Conservation (phyloP, 2,797 vertebrate species). For the Falco naumanni region DNA sequence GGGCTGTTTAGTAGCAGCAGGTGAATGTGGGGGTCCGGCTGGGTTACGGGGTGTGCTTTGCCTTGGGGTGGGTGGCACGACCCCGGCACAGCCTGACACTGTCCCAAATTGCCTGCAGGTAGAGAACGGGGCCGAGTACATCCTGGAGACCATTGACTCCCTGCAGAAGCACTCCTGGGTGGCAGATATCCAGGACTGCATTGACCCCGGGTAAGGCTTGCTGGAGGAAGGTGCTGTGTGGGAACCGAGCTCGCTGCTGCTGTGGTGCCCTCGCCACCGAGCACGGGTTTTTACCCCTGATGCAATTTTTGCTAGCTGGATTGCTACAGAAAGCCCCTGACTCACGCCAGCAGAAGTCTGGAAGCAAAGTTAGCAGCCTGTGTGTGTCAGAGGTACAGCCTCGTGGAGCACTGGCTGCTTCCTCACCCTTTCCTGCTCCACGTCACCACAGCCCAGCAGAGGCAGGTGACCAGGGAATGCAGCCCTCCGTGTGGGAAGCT, state of each 20-base stretch:
- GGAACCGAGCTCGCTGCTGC: rapidly evolving
- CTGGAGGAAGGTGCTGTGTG: background rate
- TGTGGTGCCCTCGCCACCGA: rapidly evolving
- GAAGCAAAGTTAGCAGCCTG: background rate
- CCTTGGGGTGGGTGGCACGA: background rate
- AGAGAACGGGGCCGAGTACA: slow-evolving; percentile 95
- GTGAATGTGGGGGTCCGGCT: rapidly evolving
- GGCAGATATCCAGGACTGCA: slow-evolving; percentile 97
- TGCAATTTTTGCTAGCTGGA: background rate
- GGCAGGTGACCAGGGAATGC: rapidly evolving
- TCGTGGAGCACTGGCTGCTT: background rate
- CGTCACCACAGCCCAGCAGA: rapidly evolving
- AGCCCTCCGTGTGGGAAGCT: background rate
- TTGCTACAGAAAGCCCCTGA: background rate
- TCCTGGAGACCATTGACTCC: slow-evolving; percentile 97
- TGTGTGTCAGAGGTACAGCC: background rate
- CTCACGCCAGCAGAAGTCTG: background rate
- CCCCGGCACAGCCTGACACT: background rate
- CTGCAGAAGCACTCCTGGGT: slow-evolving; percentile 99
- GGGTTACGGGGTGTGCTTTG: background rate
- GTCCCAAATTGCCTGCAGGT: slow-evolving; percentile 76
- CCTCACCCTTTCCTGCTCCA: background rate
- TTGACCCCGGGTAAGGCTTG: slow-evolving; percentile 88
- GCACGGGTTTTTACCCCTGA: background rate
- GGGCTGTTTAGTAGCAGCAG: background rate